Evolutionary conservation across 1,140 invertebrate species (phyloP).

Genomic region (Latrodectus geometricus): DNA sequence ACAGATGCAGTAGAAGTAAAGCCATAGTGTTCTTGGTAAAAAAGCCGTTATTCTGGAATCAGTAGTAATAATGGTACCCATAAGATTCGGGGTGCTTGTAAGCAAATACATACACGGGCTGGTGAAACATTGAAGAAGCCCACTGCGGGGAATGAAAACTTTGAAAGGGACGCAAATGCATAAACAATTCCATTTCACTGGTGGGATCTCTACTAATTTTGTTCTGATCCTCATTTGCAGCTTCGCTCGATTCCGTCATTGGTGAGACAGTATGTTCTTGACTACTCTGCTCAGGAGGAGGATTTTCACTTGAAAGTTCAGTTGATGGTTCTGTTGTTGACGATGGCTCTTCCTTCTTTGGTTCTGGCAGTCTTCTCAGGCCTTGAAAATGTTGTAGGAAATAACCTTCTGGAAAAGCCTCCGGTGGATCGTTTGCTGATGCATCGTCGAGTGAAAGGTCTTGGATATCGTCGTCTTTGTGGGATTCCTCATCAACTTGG

Average conservation of each 20-base stretch:
- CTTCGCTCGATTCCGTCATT: background rate
- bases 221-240: background rate
- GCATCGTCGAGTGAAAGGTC: conserved; percentile 14
- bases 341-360: conserved; percentile 31
- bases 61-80: conserved; percentile 59
- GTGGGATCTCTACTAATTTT: background rate
- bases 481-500: background rate
- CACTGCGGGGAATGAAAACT: conserved; percentile 23
- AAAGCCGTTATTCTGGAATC: background rate
- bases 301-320: background rate
- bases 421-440: conserved; percentile 34
- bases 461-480: conserved; percentile 25
- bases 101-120: conserved; percentile 59
- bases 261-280: background rate
- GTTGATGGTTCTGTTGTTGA: background rate
- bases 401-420: conserved; percentile 45
- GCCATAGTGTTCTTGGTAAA: conserved; percentile 30
- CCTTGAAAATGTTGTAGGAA: conserved; percentile 42
- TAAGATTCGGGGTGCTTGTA: conserved; percentile 55
- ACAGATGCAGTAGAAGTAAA: conserved; percentile 43
- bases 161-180: conserved; percentile 43
- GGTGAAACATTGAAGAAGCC: conserved; percentile 40
- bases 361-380: conserved; percentile 47
- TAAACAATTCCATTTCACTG: conserved; percentile 30
- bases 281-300: background rate